phyloP scores from a whole-genome alignment of 1,140 invertebrate species.

The Drosophila truncata region DNA sequence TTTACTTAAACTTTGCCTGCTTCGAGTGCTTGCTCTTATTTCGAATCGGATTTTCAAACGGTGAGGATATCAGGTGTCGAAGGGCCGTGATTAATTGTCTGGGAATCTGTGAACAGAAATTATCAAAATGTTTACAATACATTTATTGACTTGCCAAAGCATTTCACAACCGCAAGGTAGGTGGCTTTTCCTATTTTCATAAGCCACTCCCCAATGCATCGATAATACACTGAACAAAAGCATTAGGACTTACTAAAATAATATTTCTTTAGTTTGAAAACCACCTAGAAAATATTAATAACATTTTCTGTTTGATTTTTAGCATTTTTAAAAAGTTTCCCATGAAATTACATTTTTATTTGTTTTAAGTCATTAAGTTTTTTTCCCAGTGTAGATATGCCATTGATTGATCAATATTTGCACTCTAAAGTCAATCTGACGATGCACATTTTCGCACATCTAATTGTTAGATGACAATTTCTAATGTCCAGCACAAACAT shows the following conservation, averaged over 20 bases:
- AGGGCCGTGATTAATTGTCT: conserved; percentile 41
- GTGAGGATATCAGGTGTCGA: conserved; percentile 27
- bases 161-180: conserved; percentile 51
- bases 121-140: conserved; percentile 9
- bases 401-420: conserved; percentile 49
- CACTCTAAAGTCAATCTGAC: conserved; percentile 14
- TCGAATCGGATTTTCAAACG: conserved; percentile 23
- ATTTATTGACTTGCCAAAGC: conserved; percentile 30
- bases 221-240: background rate
- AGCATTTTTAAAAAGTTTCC: background rate
- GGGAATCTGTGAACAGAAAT: conserved; percentile 44
- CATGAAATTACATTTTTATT: background rate
- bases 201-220: background rate
- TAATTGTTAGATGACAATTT: conserved; percentile 48
- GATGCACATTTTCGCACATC: conserved; percentile 37
- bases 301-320: background rate
- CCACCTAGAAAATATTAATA: background rate
- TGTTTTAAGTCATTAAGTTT: no score
- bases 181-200: conserved; percentile 23
- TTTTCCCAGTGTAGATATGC: background rate
- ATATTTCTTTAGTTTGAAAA: background rate
- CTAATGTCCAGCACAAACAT: conserved; percentile 61
- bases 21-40: conserved; percentile 22
- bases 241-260: background rate
- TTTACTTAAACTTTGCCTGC: conserved; percentile 13